Conservation (phyloP, 2,888 invertebrate species). For the Syrista parreyssii region DNA sequence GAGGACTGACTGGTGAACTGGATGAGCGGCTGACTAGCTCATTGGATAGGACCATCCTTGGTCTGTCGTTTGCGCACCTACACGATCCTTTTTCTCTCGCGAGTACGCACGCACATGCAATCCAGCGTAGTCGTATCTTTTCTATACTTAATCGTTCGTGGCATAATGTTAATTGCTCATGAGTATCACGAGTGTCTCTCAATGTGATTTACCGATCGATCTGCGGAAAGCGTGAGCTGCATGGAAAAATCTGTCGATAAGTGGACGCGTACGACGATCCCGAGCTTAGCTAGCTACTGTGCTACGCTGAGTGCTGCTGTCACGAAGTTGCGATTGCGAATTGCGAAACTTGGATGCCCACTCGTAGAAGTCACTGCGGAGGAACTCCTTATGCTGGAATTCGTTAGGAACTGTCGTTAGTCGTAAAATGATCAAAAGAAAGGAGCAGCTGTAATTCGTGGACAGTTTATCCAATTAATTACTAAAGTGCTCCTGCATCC, state of each 20-base stretch:
- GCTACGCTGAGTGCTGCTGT: neutral
- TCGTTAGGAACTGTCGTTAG: neutral
- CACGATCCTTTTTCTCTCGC: neutral
- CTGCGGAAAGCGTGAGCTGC: constrained; percentile 5
- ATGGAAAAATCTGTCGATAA: neutral
- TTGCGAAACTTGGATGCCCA: neutral
- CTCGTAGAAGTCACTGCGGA: neutral
- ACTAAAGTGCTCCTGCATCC: neutral
- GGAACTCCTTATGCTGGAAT: neutral
- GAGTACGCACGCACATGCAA: neutral
- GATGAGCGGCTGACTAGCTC: neutral
- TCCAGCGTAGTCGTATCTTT: constrained; percentile 17
- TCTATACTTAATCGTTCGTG: constrained; percentile 46
- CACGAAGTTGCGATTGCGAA: neutral
- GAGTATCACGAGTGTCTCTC: constrained; percentile 38
- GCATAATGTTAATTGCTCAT: constrained; percentile 47
- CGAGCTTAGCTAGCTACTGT: neutral
- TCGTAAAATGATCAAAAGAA: neutral
- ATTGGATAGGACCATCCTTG: constrained; percentile 1
- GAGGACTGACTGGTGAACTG: neutral
- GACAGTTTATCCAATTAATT: neutral
- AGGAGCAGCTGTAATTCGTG: neutral
- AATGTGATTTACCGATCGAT: constrained; percentile 53
- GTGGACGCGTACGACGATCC: neutral
- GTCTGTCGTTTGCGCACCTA: neutral